These are phyloP conservation scores for Apamea anceps DNA, from an alignment of 2,888 invertebrate genomes.

Conservation along the genomic window DNA sequence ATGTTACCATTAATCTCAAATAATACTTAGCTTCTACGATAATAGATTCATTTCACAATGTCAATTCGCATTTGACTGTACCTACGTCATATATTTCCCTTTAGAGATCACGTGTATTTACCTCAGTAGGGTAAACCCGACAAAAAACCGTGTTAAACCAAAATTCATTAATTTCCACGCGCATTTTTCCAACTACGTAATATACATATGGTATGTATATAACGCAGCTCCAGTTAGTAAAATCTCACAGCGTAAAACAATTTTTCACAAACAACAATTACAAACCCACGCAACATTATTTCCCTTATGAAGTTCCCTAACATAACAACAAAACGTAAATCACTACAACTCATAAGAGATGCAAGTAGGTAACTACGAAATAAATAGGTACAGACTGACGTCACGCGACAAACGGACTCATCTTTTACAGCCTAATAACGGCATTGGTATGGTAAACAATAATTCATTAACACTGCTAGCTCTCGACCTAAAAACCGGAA, in stretches of 20 bases:
- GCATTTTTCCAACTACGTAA: background rate
- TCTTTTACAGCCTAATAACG: constrained; percentile 79
- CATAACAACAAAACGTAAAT: constrained; percentile 22
- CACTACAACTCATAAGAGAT: constrained; percentile 13
- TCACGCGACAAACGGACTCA: constrained; percentile 67
- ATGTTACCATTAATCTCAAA: too few species aligned
- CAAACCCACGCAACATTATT: constrained; percentile 28
- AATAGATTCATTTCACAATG: background rate
- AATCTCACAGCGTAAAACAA: constrained; percentile 24
- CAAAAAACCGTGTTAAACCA: constrained; percentile 15
- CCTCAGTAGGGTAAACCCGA: background rate
- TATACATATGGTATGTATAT: background rate
- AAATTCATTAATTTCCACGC: constrained; percentile 10
- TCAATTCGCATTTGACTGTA: too few species aligned
- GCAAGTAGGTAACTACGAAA: constrained; percentile 26
- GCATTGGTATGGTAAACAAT: constrained; percentile 82
- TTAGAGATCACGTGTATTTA: background rate
- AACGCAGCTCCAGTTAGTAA: constrained; percentile 5
- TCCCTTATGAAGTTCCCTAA: constrained; percentile 21
- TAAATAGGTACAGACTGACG: constrained; percentile 49
- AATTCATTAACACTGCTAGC: constrained; percentile 81
- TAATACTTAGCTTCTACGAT: background rate
- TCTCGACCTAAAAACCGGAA: constrained; percentile 82
- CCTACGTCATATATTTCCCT: background rate
- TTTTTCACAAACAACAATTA: constrained; percentile 46